Conservation (phyloP, 1,140 invertebrate species). For the Stegodyphus mimosarum region DNA sequence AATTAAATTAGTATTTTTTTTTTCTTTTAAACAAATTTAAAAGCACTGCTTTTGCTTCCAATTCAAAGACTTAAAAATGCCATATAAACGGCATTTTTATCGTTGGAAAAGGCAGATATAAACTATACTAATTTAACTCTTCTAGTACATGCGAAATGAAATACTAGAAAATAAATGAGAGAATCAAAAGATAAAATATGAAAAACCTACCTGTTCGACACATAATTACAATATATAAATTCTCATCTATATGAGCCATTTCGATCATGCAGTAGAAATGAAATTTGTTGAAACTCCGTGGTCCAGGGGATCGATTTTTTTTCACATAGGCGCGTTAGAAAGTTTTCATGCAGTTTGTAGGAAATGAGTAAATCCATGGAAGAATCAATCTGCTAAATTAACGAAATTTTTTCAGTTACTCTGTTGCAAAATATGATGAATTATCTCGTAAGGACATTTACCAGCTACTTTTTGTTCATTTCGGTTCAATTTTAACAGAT, state of each 20-base stretch:
- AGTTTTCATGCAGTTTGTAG: constrained; percentile 26
- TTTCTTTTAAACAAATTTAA: too few relatives aligned
- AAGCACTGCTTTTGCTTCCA: too few relatives aligned
- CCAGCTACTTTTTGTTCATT: too few relatives aligned
- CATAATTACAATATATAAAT: background rate
- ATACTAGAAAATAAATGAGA: background rate
- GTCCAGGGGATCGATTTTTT: constrained; percentile 44
- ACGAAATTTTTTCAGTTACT: too few relatives aligned
- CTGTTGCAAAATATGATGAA: too few relatives aligned
- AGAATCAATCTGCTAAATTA: constrained; percentile 14
- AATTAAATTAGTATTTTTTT: too few relatives aligned
- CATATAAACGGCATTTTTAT: too few relatives aligned
- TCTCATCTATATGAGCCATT: constrained; percentile 20
- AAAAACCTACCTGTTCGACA: background rate
- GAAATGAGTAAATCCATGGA: constrained; percentile 27
- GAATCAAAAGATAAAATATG: background rate
- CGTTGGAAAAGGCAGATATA: too few relatives aligned
- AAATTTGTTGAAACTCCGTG: background rate
- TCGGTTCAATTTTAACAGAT: too few relatives aligned
- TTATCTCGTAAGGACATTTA: too few relatives aligned
- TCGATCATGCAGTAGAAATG: background rate
- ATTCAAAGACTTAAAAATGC: too few relatives aligned
- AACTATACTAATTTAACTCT: background rate
- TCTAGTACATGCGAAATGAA: background rate
- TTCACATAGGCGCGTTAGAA: background rate